Conservation (phyloP, 2,797 vertebrate genomes). For the Gila robusta region DNA sequence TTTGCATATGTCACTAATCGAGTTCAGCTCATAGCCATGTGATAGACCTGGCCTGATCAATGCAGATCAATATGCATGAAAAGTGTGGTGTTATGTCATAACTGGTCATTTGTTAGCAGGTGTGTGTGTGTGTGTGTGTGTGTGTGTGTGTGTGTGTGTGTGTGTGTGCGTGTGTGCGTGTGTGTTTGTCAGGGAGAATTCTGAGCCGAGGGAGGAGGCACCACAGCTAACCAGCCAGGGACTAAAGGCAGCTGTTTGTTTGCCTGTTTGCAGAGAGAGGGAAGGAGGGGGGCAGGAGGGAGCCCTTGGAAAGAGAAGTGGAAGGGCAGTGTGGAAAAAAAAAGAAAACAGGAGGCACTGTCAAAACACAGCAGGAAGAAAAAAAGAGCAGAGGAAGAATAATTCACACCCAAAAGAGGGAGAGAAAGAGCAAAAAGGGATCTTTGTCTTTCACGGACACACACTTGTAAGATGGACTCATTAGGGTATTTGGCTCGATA, state of each 20-base stretch:
- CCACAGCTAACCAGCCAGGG: slow-evolving; percentile 70
- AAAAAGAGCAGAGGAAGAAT: slow-evolving; percentile 59
- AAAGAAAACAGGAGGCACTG: slow-evolving; percentile 65
- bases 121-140: slow-evolving; percentile 38
- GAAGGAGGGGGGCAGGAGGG: slow-evolving; percentile 50
- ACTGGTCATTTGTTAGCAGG: slow-evolving; percentile 40
- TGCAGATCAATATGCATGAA: slow-evolving; percentile 26
- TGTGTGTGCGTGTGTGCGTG: slow-evolving; percentile 29
- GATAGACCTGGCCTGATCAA: slow-evolving; percentile 18
- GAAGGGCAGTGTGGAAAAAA: slow-evolving; percentile 48
- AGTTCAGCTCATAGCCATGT: background rate
- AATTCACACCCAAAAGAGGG: slow-evolving; percentile 47
- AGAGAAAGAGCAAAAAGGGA: slow-evolving; percentile 41
- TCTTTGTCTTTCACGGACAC: slow-evolving; percentile 66
- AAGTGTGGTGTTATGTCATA: slow-evolving; percentile 48
- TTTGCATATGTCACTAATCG: background rate
- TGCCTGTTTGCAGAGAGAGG: slow-evolving; percentile 67
- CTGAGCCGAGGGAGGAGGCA: slow-evolving; percentile 69
- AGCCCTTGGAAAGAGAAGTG: slow-evolving; percentile 49
- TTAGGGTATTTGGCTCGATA: slow-evolving; percentile 65
- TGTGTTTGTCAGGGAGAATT: slow-evolving; percentile 58
- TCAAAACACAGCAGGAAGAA: slow-evolving; percentile 74
- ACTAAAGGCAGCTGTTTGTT: slow-evolving; percentile 78
- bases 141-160: slow-evolving; percentile 38
- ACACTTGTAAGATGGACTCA: slow-evolving; percentile 72